phyloP scores from a whole-genome alignment of 2,888 invertebrate species.

The Polydrusus cervinus region DNA sequence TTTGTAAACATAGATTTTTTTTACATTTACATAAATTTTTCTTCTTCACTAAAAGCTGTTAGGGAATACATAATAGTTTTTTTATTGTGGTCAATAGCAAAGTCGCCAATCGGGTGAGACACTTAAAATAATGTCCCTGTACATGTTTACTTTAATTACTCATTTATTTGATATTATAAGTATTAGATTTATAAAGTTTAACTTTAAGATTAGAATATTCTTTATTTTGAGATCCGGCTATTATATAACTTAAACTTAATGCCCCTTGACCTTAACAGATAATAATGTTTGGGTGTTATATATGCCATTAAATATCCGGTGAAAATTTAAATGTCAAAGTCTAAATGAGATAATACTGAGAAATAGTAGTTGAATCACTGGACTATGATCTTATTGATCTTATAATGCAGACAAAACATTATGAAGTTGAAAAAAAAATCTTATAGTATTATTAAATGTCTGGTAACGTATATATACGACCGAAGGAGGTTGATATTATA shows the following conservation, averaged over 20 bases:
- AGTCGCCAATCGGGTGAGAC: no score
- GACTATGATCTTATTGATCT: conserved; percentile 12
- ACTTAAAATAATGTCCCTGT: no score
- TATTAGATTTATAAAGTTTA: neutral
- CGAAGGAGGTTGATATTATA: no score
- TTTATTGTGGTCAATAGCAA: no score
- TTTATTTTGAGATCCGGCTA: neutral
- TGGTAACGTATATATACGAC: no score
- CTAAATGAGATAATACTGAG: conserved; percentile 11
- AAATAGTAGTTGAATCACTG: conserved; percentile 17
- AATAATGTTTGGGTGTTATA: conserved; percentile 18
- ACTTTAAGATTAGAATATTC: neutral
- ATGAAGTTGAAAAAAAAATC: neutral
- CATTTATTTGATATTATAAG: no score
- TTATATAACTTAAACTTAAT: conserved; percentile 10
- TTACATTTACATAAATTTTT: no score
- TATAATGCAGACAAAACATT: conserved; percentile 1
- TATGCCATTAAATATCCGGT: neutral
- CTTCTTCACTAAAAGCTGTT: no score
- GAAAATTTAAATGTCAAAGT: conserved; percentile 16
- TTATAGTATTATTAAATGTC: neutral
- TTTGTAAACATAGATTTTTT: no score
- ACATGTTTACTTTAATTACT: no score
- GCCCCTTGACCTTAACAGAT: conserved; percentile 3
- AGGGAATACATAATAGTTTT: no score